Percentiles rank a stretch among this genome's conserved stretches.
Conservation (phyloP, 1,140 invertebrate genomes). For the Conus ventricosus region DNA sequence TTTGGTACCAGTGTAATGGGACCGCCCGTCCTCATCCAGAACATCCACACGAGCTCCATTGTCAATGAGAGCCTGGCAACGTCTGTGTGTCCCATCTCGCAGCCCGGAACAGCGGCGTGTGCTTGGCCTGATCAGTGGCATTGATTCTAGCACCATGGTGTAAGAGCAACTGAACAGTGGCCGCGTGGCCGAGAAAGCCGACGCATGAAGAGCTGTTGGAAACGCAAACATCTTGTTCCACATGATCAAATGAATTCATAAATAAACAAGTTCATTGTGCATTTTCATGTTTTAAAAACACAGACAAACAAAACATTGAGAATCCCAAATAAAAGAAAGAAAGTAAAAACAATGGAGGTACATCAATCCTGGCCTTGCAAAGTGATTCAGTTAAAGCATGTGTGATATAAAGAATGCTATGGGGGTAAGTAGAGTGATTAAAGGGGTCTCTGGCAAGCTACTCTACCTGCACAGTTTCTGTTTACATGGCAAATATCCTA, state of each 20-base stretch:
- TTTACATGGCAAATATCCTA: too few species aligned
- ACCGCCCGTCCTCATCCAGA: conserved; percentile 71
- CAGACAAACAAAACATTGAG: background rate
- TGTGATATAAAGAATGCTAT: too few species aligned
- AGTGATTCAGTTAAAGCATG: too few species aligned
- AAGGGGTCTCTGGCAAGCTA: too few species aligned
- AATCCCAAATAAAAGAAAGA: too few species aligned
- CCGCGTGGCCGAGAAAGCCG: conserved; percentile 72
- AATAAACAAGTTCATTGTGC: too few species aligned
- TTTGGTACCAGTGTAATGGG: conserved; percentile 74
- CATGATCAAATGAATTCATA: background rate
- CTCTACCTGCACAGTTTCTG: too few species aligned
- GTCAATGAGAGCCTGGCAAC: conserved; percentile 75
- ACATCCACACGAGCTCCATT: conserved; percentile 69
- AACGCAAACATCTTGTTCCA: conserved; percentile 13
- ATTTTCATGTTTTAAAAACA: too few species aligned
- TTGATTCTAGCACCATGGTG: conserved; percentile 69
- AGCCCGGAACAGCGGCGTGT: conserved; percentile 75
- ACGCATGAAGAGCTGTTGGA: conserved; percentile 71
- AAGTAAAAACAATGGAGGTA: too few species aligned
- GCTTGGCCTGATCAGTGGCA: conserved; percentile 67
- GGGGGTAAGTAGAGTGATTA: too few species aligned
- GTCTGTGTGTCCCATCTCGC: conserved; percentile 74
- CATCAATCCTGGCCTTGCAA: too few species aligned
- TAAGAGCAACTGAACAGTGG: conserved; percentile 70